A percentile compares a stretch with the other conserved stretches of the same genome.
Conservation (phyloP, 2,797 vertebrate species). For the Phoxinus dragarum region DNA sequence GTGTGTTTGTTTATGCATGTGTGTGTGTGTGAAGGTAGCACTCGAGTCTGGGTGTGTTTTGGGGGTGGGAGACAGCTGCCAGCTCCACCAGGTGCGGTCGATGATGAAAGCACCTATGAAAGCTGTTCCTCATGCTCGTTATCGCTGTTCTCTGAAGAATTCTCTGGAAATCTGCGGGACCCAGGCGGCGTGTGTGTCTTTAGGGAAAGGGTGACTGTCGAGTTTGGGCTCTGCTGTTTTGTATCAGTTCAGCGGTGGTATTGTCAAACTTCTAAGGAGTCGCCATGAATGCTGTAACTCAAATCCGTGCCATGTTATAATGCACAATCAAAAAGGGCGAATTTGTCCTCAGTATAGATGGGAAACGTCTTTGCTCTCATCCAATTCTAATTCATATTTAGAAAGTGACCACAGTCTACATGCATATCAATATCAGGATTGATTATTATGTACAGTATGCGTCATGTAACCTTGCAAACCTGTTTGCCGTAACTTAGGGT, state of each 20-base stretch:
- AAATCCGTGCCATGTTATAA: slow-evolving; percentile 19
- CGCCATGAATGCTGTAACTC: slow-evolving; percentile 5
- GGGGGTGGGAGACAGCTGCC: slow-evolving; percentile 46
- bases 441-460: not conserved
- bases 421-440: not conserved
- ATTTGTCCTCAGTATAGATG: not conserved
- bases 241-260: slow-evolving; percentile 6
- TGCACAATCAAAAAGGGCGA: not conserved
- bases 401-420: not conserved
- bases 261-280: slow-evolving; percentile 31
- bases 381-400: not conserved
- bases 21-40: not conserved
- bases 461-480: not conserved
- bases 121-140: slow-evolving; percentile 54
- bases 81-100: slow-evolving; percentile 54
- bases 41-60: slow-evolving; percentile 38
- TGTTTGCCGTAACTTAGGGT: not conserved
- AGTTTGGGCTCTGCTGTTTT: slow-evolving; percentile 25
- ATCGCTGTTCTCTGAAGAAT: slow-evolving; percentile 62
- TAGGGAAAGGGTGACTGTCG: slow-evolving; percentile 26
- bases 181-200: slow-evolving; percentile 38
- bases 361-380: not conserved
- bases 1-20: not conserved
- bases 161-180: slow-evolving; percentile 52
- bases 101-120: slow-evolving; percentile 62